Evolutionary conservation across 2,113 vertebrate genomes (phyloP), one percentile per base, ranked within the genome.

Genomic region (Guaruba guarouba): DNA sequence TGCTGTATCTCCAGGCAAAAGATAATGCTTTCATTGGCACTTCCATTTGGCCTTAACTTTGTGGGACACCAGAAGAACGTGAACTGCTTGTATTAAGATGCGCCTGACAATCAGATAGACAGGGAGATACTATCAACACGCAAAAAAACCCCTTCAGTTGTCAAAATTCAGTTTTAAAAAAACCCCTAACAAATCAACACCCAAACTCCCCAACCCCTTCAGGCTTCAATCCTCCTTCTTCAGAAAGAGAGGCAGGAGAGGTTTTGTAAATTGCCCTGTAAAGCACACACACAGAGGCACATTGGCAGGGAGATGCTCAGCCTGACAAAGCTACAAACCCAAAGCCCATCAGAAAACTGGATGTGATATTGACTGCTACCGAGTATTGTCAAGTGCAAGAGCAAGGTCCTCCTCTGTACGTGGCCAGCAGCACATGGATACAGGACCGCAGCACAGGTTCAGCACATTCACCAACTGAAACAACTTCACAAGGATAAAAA

Each of bases 311-410:
- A 70, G 51, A 49, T 28, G 31, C 59, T 59, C 46, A 51, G 69
- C 48, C 81, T 39, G 43, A 61, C 23, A 75, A 71, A 61, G 25
- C 52, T 22, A 85, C 69, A 80, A 57, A 73, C 51, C 3, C 44
- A 64, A 76, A 92, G 22, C 28, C 5, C 57, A 62, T 12, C 5
- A 1, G 49, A 81, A 73, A 94, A 71, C 13, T 4, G 13, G n/a
- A 37, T 13, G 27, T 1, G 11, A 0, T 16, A 85, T 4, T 2
- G 11, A 63, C 43, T 48, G 51, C 25, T 39, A 24, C 18, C 10
- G 44, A 89, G 4, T 6, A 51, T 16, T 9, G 3, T 13, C 68
- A 35, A 59, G 57, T 10, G 22, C 28, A 43, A 52, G 31, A 39
- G 9, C 68, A 84, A 74, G 51, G 51, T 83, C 54, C 73, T 83